Evolutionary conservation across 1,140 invertebrate species (phyloP).

Genomic region (Caenorhabditis inopinata): DNA sequence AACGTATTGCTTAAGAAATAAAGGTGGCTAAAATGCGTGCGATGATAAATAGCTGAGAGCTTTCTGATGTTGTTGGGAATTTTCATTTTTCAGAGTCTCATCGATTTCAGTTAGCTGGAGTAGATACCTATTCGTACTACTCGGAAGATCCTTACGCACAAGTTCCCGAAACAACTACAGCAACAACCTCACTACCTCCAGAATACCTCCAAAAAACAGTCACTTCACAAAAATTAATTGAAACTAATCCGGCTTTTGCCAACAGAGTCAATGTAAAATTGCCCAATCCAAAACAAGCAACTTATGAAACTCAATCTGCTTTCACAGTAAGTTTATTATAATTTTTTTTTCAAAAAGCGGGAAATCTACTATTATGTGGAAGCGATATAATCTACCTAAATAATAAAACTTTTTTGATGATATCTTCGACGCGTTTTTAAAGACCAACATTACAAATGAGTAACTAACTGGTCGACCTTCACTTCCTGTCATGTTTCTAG

Average conservation of each 20-base stretch:
- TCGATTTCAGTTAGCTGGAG: constrained; percentile 4
- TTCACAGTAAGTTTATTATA: constrained; percentile 17
- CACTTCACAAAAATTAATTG: background rate
- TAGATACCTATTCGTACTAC: background rate
- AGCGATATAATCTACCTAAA: constrained; percentile 1
- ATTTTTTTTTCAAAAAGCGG: background rate
- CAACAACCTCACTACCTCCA: background rate
- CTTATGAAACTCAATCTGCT: background rate
- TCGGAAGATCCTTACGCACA: background rate
- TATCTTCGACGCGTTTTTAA: constrained; percentile 25
- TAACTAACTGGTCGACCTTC: too few species aligned
- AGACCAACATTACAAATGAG: too few species aligned
- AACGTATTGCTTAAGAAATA: constrained; percentile 8
- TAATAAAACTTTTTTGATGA: constrained; percentile 26
- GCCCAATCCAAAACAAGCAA: too few species aligned
- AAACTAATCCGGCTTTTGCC: background rate
- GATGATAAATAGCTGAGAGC: background rate
- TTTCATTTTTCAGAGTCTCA: background rate
- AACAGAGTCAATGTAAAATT: background rate
- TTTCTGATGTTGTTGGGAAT: background rate
- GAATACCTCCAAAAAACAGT: background rate
- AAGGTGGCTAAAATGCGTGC: background rate
- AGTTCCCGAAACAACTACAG: background rate
- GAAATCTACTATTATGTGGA: background rate
- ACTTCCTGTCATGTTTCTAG: background rate